These are phyloP conservation scores for Hesperophylax magnus DNA, from an alignment of 1,140 invertebrate species.

Conservation along the genomic window DNA sequence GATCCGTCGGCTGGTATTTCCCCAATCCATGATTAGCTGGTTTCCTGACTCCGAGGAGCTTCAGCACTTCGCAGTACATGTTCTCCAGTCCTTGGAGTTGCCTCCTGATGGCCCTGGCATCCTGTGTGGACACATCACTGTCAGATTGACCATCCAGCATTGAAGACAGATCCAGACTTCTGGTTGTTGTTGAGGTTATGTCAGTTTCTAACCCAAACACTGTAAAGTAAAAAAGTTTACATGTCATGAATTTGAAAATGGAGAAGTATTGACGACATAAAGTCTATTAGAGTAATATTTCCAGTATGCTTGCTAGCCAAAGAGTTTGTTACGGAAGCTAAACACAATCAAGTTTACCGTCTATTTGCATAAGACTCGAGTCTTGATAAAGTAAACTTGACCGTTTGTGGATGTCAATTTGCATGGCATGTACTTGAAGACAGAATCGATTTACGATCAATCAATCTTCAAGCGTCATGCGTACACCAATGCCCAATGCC, in stretches of 20 bases:
- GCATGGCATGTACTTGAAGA: too few species aligned
- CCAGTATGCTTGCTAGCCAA: too few species aligned
- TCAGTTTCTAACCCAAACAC: conserved; percentile 83
- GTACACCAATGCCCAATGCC: too few species aligned
- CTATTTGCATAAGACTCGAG: too few species aligned
- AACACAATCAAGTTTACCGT: too few species aligned
- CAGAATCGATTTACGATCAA: too few species aligned
- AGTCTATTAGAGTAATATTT: not conserved
- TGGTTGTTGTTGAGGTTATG: conserved; percentile 82
- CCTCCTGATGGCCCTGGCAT: conserved; percentile 83
- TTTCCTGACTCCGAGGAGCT: conserved; percentile 82
- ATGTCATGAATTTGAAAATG: not conserved
- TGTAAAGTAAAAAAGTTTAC: conserved; percentile 61
- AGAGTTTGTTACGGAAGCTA: too few species aligned
- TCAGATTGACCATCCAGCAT: conserved; percentile 81
- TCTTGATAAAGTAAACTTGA: too few species aligned
- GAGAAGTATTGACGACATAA: not conserved
- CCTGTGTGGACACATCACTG: conserved; percentile 82
- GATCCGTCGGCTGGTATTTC: conserved; percentile 74
- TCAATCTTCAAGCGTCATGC: too few species aligned
- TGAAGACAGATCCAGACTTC: conserved; percentile 84
- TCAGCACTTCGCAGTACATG: conserved; percentile 90
- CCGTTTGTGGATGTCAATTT: too few species aligned
- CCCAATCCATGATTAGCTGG: conserved; percentile 62
- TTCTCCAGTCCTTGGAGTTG: conserved; percentile 89